Evolutionary conservation across 2,888 invertebrate species (phyloP).

Genomic region (Leptinotarsa haldemani): DNA sequence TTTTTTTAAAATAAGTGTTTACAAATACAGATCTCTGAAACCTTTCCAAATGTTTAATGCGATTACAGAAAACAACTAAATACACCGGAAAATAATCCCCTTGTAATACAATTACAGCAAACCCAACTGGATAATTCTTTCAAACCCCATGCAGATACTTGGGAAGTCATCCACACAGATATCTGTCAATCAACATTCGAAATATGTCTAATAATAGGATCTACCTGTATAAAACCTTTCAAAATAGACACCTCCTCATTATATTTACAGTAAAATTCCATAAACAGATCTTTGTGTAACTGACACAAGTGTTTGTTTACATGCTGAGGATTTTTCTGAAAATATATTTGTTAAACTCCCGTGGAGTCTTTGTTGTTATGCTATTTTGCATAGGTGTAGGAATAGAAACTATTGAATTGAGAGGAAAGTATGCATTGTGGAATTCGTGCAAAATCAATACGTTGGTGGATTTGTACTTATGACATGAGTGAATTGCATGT

Average conservation of each 20-base stretch:
- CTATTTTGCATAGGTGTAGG: neutral
- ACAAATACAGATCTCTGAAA: neutral
- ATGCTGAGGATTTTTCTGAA: conserved; percentile 14
- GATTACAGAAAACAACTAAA: neutral
- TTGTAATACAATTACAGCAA: conserved; percentile 9
- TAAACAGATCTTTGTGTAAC: conserved; percentile 38
- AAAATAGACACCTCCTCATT: conserved; percentile 48
- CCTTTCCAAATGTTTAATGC: neutral
- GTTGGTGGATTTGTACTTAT: no score
- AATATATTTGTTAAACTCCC: conserved; percentile 15
- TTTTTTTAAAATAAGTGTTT: no score
- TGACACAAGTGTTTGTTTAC: conserved; percentile 44
- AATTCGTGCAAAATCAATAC: neutral
- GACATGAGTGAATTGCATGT: no score
- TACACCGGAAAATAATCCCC: conserved; percentile 9
- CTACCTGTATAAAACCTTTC: conserved; percentile 18
- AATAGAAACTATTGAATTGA: conserved; percentile 3
- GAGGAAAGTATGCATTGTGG: neutral
- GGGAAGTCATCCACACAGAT: conserved; percentile 11
- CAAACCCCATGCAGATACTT: neutral
- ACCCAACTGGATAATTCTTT: neutral
- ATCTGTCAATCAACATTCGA: conserved; percentile 21
- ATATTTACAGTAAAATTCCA: conserved; percentile 49
- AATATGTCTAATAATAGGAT: conserved; percentile 14
- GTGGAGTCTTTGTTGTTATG: neutral